Evolutionary conservation across 1,140 invertebrate genomes (phyloP).

Genomic region (Oscheius sp.): DNA sequence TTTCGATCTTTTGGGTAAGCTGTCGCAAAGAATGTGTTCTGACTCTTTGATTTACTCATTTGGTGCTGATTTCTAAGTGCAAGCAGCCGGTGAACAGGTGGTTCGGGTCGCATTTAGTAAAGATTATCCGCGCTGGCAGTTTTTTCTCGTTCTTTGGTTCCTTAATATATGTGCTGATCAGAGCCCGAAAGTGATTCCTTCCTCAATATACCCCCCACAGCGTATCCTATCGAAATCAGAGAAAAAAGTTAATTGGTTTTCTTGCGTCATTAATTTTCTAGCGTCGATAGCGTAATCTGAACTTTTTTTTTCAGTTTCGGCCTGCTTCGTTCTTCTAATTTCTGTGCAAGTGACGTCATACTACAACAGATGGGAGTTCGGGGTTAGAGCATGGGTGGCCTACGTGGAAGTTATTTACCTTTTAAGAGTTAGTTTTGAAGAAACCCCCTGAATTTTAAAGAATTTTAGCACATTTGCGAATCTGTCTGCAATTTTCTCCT

Average conservation of each 20-base stretch:
- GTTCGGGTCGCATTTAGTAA: too few relatives aligned
- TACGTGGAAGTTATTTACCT: not conserved
- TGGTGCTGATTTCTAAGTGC: too few relatives aligned
- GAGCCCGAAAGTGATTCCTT: not conserved
- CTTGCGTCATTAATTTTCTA: too few relatives aligned
- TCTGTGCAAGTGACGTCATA: not conserved
- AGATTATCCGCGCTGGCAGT: too few relatives aligned
- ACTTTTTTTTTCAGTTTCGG: not conserved
- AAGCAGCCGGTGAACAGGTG: too few relatives aligned
- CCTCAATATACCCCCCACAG: too few relatives aligned
- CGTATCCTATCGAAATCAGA: not conserved
- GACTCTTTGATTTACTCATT: not conserved
- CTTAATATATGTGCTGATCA: not conserved
- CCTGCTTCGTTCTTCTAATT: not conserved
- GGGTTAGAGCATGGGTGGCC: not conserved
- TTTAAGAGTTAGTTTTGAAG: not conserved
- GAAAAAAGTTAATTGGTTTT: too few relatives aligned
- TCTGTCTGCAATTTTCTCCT: not conserved
- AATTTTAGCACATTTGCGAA: slow-evolving; percentile 1
- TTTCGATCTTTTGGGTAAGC: slow-evolving; percentile 43
- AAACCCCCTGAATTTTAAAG: not conserved
- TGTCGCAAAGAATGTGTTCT: not conserved
- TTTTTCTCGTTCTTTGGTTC: too few relatives aligned
- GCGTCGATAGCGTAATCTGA: not conserved
- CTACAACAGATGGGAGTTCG: not conserved